Base-by-base conservation (phyloP, 1,140 invertebrate genomes). In the Heterodera carotae region DNA sequence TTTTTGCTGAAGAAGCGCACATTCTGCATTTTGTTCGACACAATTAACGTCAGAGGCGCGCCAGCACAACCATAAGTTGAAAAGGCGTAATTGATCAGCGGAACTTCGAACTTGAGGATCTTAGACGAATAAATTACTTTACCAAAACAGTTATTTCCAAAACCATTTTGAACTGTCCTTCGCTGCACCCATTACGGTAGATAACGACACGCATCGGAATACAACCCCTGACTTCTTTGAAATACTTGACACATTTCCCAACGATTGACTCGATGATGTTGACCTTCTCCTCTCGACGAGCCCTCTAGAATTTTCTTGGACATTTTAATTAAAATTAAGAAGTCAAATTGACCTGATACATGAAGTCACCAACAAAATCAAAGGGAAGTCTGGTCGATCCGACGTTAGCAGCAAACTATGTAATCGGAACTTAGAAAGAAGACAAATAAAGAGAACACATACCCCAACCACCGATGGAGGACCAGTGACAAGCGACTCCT, bases 101-200 rank as follows among this genome's bases (percentile, higher is more conserved):
- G 76, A 39, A 74, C 48, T 70, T 81, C 81, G 64, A 71, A 82
- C n/a, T 74, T 79, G 27, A 71, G 62, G 64, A 81, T 77, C 80
- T 69, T 75, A 82, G 62, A 22, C 10, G 27, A 25, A 8, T n/a
- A 10, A 1, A 36, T 27, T 60, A 53, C 1, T 18, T 22, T 33
- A 36, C 18, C 2, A 39, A 22, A 43, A 10, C n/a, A 34, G 27
- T 31, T 10, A 10, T 25, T 12, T n/a, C 10, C 39, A 27, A 62
- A 79, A 81, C 80, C 27, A 66, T n/a, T 34, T 36, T 34, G 31
- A 64, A 81, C 31, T 83, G 81, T 36, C 80, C 80, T 34, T 81
- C 81, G 10, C 79, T 76, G 36, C 80, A 81, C 12, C 80, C 80
- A 22, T 83, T 81, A 29, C 80, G 75, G 53, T 84, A 81, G n/a